Conservation (phyloP, 2,113 vertebrate species). For the Anguilla japonica region DNA sequence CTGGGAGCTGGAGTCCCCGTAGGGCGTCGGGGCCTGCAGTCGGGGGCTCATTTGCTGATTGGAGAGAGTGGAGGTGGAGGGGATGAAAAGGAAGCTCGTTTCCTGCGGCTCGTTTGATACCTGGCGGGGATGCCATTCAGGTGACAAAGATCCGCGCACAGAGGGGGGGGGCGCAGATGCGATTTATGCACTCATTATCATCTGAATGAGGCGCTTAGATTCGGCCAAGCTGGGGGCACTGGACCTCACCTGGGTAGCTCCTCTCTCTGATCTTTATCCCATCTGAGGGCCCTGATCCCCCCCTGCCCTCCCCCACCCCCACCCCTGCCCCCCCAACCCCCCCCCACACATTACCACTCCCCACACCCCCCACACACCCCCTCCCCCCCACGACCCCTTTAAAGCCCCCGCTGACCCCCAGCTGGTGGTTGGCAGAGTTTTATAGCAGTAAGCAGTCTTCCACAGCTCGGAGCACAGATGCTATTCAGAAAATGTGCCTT, state of each 20-base stretch:
- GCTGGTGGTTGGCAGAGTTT: constrained; percentile 85
- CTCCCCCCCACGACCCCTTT: constrained; percentile 75
- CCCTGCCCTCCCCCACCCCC: not conserved
- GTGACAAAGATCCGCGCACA: constrained; percentile 83
- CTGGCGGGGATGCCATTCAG: constrained; percentile 92
- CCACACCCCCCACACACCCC: constrained; percentile 26
- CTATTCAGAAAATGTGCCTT: constrained; percentile 80
- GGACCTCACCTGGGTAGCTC: constrained; percentile 83
- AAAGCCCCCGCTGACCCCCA: constrained; percentile 76
- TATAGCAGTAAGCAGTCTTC: constrained; percentile 80
- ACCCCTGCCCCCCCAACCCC: constrained; percentile 49
- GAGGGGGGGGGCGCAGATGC: constrained; percentile 85
- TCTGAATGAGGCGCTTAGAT: constrained; percentile 86
- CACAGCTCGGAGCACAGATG: constrained; percentile 83
- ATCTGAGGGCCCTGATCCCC: constrained; percentile 77
- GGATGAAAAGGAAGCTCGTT: constrained; percentile 80
- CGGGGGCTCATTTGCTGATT: constrained; percentile 81
- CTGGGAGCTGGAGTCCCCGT: constrained; percentile 65
- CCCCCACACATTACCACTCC: not conserved
- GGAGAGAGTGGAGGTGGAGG: constrained; percentile 71
- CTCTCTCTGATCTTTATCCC: constrained; percentile 86
- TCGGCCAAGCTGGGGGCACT: constrained; percentile 77
- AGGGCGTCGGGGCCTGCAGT: constrained; percentile 67
- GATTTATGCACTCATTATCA: constrained; percentile 93
- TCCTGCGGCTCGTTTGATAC: constrained; percentile 88